Conservation (phyloP, 2,888 invertebrate genomes). For the Caenorhabditis sp. region DNA sequence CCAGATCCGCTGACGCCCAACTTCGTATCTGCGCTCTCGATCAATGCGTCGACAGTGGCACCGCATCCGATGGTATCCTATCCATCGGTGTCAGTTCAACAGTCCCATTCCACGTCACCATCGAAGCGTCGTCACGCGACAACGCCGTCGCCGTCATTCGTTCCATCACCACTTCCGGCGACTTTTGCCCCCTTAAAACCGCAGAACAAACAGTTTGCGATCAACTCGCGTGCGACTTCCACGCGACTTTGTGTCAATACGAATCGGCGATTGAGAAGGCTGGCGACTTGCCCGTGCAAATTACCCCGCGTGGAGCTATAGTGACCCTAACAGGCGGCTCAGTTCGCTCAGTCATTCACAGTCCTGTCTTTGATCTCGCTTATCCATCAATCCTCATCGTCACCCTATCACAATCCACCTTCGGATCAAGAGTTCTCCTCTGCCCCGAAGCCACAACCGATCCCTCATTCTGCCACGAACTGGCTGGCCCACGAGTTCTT, state of each 20-base stretch:
- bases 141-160: slow-evolving; percentile 57
- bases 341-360: slow-evolving; percentile 35
- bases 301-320: slow-evolving; percentile 18
- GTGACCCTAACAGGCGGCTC: slow-evolving; percentile 32
- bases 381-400: slow-evolving; percentile 41
- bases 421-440: slow-evolving; percentile 51
- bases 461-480: slow-evolving; percentile 49
- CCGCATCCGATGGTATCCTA: slow-evolving; percentile 32
- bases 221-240: slow-evolving; percentile 59
- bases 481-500: slow-evolving; percentile 45
- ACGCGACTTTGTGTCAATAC: slow-evolving; percentile 47
- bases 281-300: slow-evolving; percentile 31
- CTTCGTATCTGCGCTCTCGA: slow-evolving; percentile 52
- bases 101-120: slow-evolving; percentile 49
- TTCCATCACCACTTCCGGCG: slow-evolving; percentile 51
- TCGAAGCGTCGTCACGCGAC: slow-evolving; percentile 45
- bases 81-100: slow-evolving; percentile 45
- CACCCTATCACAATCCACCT: slow-evolving; percentile 46
- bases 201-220: slow-evolving; percentile 65
- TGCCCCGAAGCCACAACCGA: slow-evolving; percentile 51
- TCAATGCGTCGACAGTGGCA: slow-evolving; percentile 47
- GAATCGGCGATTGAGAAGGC: slow-evolving; percentile 40
- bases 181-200: slow-evolving; percentile 61
- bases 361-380: slow-evolving; percentile 45
- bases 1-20: slow-evolving; percentile 51